Evolutionary conservation across 2,888 invertebrate species (phyloP).

Genomic region (Cistogaster globosa): DNA sequence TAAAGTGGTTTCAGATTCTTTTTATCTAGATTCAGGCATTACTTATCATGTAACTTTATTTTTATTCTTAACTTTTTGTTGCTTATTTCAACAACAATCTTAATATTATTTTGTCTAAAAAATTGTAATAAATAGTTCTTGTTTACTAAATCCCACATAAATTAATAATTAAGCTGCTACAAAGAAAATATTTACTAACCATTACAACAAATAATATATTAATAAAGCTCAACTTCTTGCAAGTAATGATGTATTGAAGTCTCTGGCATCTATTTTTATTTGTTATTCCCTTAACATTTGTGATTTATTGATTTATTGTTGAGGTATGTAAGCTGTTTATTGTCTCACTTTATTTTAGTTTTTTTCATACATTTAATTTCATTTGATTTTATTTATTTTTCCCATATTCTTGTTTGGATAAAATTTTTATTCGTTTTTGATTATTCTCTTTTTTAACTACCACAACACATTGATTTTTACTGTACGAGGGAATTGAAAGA

Average conservation of each 20-base stretch:
- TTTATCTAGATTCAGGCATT: too few relatives aligned
- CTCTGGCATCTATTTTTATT: slow-evolving; percentile 20
- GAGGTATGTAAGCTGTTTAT: slow-evolving; percentile 25
- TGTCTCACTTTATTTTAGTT: slow-evolving; percentile 41
- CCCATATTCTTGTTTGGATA: slow-evolving; percentile 17
- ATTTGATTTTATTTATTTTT: neutral
- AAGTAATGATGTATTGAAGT: slow-evolving; percentile 38
- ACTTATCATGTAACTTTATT: too few relatives aligned
- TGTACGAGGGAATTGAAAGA: too few relatives aligned
- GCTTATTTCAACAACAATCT: too few relatives aligned
- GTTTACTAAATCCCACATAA: slow-evolving; percentile 5
- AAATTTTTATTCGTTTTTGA: neutral
- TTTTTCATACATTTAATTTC: neutral
- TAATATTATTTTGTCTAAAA: too few relatives aligned
- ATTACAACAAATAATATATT: slow-evolving; percentile 13
- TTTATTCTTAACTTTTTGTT: too few relatives aligned
- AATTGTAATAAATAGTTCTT: too few relatives aligned
- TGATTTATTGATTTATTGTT: slow-evolving; percentile 58
- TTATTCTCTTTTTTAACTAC: slow-evolving; percentile 31
- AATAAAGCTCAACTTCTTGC: slow-evolving; percentile 20
- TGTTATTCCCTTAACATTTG: slow-evolving; percentile 47
- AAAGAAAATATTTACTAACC: slow-evolving; percentile 12
- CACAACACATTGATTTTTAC: neutral
- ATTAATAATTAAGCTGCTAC: neutral
- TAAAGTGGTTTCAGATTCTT: too few relatives aligned